Evolutionary conservation across 2,888 invertebrate species (phyloP), one percentile per base, ranked within the genome.

Genomic region (Habrosyne pyritoides): DNA sequence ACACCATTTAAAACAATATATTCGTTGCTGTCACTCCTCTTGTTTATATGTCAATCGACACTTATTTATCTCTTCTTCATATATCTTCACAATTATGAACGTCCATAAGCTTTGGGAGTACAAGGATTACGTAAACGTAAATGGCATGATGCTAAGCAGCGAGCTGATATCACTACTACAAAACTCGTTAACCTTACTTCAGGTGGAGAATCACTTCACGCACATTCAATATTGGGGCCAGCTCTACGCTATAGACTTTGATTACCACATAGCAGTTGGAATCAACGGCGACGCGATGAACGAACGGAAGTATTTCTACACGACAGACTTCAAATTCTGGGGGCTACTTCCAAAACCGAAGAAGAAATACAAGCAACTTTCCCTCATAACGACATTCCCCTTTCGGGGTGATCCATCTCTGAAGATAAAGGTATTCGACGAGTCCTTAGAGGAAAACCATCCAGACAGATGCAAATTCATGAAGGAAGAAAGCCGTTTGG

Each of bases 171-270:
- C 95, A 0, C 69, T 96, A 55, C 87, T 98, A 12, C 95, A 96
- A 77, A 97, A 96, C 78, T 97, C 98, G 0, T 86, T 98, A 4
- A 93, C 96, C 0, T 87, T 97, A 55, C 89, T 98, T 42, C 96
- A 98, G 86, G 95, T 95, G 63, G 97, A 98, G 80, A 97, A 98
- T 84, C 97, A 97, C 81, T 97, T 98, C 82, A 86, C 93, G 14
- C 94, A 95, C 77, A 94, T 97, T 53, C 97, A 95, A 77, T 97
- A 98, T 76, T 98, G 98, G 97, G 98, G 98, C 0, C 95, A 95
- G 77, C 95, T 98, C 53, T 94, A 95, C 64, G 98, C 97, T 1
- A 88, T 94, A 0, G 94, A 95, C 64, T 93, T 93, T 18, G 97
- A 98, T 84, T 98, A 98, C 81, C 97, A 95, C 77, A 94, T 98